Evolutionary conservation across 2,797 vertebrate genomes (phyloP).

Genomic region (Myotis planiceps): DNA sequence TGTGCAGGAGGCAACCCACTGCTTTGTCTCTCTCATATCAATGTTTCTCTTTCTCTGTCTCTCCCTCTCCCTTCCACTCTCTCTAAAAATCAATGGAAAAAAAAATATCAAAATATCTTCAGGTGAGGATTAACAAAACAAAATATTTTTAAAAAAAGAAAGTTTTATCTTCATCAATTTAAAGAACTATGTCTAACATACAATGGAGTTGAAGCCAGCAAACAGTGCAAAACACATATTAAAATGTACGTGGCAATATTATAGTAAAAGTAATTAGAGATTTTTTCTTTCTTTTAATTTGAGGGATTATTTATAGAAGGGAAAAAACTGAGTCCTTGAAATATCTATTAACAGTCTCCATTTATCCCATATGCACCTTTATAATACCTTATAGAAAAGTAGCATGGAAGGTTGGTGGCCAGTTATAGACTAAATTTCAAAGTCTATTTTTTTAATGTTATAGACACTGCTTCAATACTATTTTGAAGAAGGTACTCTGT

Average conservation of each 20-base stretch:
- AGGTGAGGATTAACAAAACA: too few relatives aligned
- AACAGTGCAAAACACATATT: neutral
- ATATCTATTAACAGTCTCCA: neutral
- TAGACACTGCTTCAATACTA: neutral
- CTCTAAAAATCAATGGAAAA: too few relatives aligned
- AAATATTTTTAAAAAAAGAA: too few relatives aligned
- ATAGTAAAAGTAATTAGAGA: neutral
- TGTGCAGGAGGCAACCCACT: too few relatives aligned
- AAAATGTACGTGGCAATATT: neutral
- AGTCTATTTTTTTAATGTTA: neutral
- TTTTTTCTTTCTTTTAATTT: neutral
- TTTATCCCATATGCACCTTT: neutral
- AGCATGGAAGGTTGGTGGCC: neutral
- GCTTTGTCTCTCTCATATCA: too few relatives aligned
- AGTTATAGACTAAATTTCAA: neutral
- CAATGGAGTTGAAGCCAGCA: neutral
- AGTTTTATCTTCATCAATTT: neutral
- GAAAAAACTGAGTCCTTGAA: neutral
- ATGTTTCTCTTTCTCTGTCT: too few relatives aligned
- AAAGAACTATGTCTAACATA: neutral
- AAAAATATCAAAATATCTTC: too few relatives aligned
- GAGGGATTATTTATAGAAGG: neutral
- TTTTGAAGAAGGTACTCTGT: neutral
- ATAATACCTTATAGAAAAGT: neutral
- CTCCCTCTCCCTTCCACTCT: too few relatives aligned